These are phyloP conservation scores for Pampus argenteus DNA, from an alignment of 2,797 vertebrate genomes.

Conservation along the genomic window DNA sequence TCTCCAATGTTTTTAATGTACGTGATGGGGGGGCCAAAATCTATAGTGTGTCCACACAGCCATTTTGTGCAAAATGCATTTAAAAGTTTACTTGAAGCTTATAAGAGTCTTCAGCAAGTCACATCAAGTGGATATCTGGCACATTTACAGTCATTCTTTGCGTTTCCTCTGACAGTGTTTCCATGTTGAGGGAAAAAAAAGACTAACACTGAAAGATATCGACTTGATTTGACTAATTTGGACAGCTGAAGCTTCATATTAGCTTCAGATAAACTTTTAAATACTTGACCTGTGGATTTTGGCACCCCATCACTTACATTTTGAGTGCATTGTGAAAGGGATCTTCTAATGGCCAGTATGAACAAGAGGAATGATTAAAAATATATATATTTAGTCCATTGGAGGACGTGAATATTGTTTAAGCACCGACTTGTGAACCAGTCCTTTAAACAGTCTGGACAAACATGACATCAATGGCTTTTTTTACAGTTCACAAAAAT, in stretches of 20 bases:
- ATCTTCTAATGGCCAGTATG: not conserved
- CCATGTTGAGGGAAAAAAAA: not conserved
- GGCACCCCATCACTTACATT: no score
- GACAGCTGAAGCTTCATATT: no score
- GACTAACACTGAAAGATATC: not conserved
- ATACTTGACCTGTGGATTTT: no score
- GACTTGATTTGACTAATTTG: not conserved
- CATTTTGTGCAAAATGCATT: not conserved
- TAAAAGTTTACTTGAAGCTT: not conserved
- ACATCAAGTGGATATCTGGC: no score
- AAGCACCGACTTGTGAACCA: not conserved
- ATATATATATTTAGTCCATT: no score
- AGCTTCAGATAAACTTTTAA: no score
- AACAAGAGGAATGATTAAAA: no score
- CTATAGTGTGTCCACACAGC: no score
- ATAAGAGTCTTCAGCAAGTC: not conserved
- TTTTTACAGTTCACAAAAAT: not conserved
- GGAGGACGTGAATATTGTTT: not conserved
- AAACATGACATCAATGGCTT: not conserved
- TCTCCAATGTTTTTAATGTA: no score
- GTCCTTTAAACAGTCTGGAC: not conserved
- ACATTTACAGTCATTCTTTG: not conserved
- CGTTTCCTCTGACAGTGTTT: no score
- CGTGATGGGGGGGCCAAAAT: no score
- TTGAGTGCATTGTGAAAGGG: no score